Evolutionary conservation across 2,113 vertebrate species (phyloP).

Genomic region (Solea solea): DNA sequence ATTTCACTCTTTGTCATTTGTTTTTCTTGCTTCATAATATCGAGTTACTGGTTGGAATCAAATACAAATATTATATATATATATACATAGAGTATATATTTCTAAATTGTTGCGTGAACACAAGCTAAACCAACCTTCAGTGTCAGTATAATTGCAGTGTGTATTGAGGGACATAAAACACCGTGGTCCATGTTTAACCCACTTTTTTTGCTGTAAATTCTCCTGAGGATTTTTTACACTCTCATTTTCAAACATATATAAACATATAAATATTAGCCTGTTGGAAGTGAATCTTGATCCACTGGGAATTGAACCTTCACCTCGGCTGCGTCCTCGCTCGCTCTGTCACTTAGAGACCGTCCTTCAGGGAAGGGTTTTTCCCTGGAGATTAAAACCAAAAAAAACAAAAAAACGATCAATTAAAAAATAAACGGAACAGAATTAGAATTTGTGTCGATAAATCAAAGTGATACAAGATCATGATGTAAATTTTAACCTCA

Average conservation of each 20-base stretch:
- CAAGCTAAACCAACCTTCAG: no score
- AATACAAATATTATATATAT: no score
- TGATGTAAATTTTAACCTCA: conserved; percentile 71
- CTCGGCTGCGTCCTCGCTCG: conserved; percentile 36
- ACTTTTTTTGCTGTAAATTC: background rate
- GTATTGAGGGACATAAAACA: no score
- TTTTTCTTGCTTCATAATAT: no score
- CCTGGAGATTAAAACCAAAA: conserved; percentile 39
- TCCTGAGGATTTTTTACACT: conserved; percentile 7
- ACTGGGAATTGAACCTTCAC: conserved; percentile 55
- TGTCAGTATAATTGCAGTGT: no score
- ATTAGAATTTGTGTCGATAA: conserved; percentile 54
- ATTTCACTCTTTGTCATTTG: no score
- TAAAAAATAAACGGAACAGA: conserved; percentile 1
- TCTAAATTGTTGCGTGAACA: no score
- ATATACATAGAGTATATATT: no score
- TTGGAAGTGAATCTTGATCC: background rate
- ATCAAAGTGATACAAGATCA: conserved; percentile 63
- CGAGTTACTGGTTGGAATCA: no score
- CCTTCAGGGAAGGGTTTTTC: conserved; percentile 51
- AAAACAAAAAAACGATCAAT: background rate
- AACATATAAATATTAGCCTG: background rate
- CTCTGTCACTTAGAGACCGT: conserved; percentile 52
- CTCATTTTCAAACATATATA: conserved; percentile 45
- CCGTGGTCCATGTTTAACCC: background rate